A percentile compares a stretch with the other conserved stretches of the same genome.
These are phyloP conservation scores for Trissolcus basalis DNA, from an alignment of 1,140 invertebrate genomes.

Conservation along the genomic window DNA sequence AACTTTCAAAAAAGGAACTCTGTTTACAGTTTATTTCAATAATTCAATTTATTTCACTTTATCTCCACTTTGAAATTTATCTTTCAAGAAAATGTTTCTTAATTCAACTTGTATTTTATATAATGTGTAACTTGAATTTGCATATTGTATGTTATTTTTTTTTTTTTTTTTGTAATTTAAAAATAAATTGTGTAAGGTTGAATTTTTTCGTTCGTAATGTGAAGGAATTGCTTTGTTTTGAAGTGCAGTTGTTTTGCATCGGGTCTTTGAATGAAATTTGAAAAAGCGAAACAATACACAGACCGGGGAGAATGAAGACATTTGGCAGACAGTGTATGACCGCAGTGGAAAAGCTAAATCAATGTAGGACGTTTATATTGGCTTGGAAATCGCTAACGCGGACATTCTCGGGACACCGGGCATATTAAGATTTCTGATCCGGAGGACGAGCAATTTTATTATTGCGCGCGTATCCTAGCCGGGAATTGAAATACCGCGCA, in stretches of 20 bases:
- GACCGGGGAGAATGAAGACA: constrained; percentile 51
- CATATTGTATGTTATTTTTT: too few species aligned
- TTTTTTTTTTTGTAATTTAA: too few species aligned
- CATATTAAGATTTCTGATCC: constrained; percentile 75
- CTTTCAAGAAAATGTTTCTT: too few species aligned
- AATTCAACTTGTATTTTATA: too few species aligned
- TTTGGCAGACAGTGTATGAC: constrained; percentile 39
- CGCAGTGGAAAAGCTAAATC: constrained; percentile 63
- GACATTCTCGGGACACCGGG: constrained; percentile 61
- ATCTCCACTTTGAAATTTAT: too few species aligned
- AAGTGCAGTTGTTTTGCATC: neutral
- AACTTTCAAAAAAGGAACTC: too few species aligned
- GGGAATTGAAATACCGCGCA: constrained; percentile 71
- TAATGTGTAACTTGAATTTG: too few species aligned
- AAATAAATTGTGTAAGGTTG: too few species aligned
- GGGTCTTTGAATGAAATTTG: neutral
- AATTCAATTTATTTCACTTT: too few species aligned
- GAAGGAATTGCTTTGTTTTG: too few species aligned
- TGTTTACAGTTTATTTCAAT: too few species aligned
- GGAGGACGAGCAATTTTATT: constrained; percentile 69
- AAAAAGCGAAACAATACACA: constrained; percentile 5
- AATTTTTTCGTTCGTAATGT: too few species aligned
- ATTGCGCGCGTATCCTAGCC: constrained; percentile 63
- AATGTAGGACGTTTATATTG: constrained; percentile 75
- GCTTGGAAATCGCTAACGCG: constrained; percentile 72